These are phyloP conservation scores for Orussus abietinus DNA, from an alignment of 1,140 invertebrate genomes.

Conservation along the genomic window DNA sequence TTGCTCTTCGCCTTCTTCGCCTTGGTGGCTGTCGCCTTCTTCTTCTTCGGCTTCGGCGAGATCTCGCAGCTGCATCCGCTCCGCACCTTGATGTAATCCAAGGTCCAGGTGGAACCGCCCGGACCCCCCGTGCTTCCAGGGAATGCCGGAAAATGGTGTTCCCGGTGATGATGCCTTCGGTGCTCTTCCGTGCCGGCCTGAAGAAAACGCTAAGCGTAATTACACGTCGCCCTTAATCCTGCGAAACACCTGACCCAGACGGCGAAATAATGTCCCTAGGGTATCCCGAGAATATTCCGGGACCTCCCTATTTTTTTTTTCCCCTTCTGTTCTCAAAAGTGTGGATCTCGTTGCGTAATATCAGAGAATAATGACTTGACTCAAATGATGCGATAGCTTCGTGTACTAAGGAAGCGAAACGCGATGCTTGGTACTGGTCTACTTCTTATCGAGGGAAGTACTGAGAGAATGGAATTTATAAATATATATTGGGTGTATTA, in stretches of 20 bases:
- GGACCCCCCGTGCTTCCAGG: constrained; percentile 48
- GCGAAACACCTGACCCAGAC: neutral
- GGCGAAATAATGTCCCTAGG: constrained; percentile 1
- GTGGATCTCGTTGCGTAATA: too few relatives aligned
- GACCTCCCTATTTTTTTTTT: too few relatives aligned
- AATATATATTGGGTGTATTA: constrained; percentile 7
- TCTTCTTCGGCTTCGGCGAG: constrained; percentile 49
- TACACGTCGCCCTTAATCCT: neutral
- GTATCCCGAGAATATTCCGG: too few relatives aligned
- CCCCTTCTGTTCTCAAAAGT: too few relatives aligned
- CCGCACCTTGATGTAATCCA: constrained; percentile 79
- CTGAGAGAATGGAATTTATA: too few relatives aligned
- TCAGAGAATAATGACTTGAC: too few relatives aligned
- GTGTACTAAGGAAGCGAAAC: too few relatives aligned
- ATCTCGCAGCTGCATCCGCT: constrained; percentile 81
- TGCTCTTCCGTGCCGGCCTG: constrained; percentile 43
- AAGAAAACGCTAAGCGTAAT: too few relatives aligned
- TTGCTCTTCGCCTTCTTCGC: constrained; percentile 39
- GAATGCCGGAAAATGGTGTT: constrained; percentile 53
- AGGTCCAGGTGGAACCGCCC: constrained; percentile 58
- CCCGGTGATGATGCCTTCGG: constrained; percentile 39
- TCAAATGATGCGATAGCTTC: too few relatives aligned
- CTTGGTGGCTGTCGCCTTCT: constrained; percentile 32
- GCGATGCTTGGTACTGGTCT: too few relatives aligned
- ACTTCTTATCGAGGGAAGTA: too few relatives aligned